Evolutionary conservation across 2,113 vertebrate genomes (phyloP), one percentile per base, ranked within the genome.

Genomic region (Daboia siamensis): DNA sequence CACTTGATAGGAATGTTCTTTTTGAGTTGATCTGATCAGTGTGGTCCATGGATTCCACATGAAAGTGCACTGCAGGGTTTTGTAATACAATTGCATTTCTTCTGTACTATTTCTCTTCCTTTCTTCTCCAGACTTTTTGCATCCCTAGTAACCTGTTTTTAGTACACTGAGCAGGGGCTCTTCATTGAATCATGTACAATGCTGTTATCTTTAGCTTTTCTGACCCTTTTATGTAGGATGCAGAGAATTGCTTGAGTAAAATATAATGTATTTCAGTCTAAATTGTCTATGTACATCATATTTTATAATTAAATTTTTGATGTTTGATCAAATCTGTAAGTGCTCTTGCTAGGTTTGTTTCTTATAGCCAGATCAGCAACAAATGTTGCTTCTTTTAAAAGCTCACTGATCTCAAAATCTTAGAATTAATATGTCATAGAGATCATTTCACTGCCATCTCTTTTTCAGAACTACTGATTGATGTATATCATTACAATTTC

Each of bases 221-320:
- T 46, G 39, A 57, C 54, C 29, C 64, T 92, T 91, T 92, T 92
- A 74, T 89, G 26, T 89, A 84, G 54, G 64, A 51, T 20, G 52
- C 80, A 84, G 39, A 56, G 87, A 84, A 26, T 46, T 89, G n/a
- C 39, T 85, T 52, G 69, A 52, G 87, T 20, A 89, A 92, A 59
- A 89, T 59, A 91, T 48, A 87, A 61, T 89, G 56, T 80, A 89
- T 85, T 84, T 89, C 59, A 56, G 48, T 90, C 5, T 69, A 89
- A 89, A 33, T 33, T 61, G n/a, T 84, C 52, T 57, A 48, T 84
- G 33, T 54, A n/a, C 39, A n/a, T 88, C 4, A n/a, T 54, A 69
- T 87, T 91, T 52, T 29, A 56, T 44, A 26, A 29, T 88, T 74
- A 33, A 56, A 51, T 92, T 89, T 24, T 51, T 29, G 24, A 33